Evolutionary conservation across 2,113 vertebrate species (phyloP), one percentile per base, ranked within the genome.

Genomic region (Chaenogobius annularis): DNA sequence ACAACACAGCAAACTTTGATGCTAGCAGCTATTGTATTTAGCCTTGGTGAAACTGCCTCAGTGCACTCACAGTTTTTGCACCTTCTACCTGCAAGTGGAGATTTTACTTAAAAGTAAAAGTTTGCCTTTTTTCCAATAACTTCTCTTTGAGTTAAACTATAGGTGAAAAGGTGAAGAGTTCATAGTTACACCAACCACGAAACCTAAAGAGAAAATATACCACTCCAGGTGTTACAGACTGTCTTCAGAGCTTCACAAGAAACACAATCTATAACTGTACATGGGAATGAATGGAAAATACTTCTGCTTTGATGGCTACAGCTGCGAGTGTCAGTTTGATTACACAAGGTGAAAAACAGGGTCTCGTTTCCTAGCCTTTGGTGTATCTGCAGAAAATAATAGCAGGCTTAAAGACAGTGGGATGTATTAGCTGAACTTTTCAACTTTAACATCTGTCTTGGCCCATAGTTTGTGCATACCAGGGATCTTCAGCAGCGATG

Each of bases 391-490:
- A 48, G 37, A 82, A 83, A 70, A 77, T 71, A 46, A 79, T 72
- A 56, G 63, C 54, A 37, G 23, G 10, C 65, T 46, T 62, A 50
- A 74, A 68, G 72, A 72, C 71, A 73, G 74, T 31, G 14, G 56
- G 72, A 82, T 83, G 61, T 55, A 80, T 66, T 46, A 54, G 74
- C 65, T 85, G 80, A 86, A 86, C 79, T 77, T 81, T 86, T 85
- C 73, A 81, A 83, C 85, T 68, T 65, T 19, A 59, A 72, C 70
- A 75, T 77, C 72, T 66, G 80, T 48, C 77, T 58, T 5, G 1
- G 15, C 35, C 58, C 76, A 19, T 68, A 15, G 19, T 55, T 76
- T 74, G 62, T 75, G 70, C 43, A 78, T 68, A 67, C 58, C 26
- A 62, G 69, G 73, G 74, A 82, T 78, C 72, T 80, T 50, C 12